Evolutionary conservation across 2,797 vertebrate species (phyloP).

Genomic region (Gorsachius magnificus): DNA sequence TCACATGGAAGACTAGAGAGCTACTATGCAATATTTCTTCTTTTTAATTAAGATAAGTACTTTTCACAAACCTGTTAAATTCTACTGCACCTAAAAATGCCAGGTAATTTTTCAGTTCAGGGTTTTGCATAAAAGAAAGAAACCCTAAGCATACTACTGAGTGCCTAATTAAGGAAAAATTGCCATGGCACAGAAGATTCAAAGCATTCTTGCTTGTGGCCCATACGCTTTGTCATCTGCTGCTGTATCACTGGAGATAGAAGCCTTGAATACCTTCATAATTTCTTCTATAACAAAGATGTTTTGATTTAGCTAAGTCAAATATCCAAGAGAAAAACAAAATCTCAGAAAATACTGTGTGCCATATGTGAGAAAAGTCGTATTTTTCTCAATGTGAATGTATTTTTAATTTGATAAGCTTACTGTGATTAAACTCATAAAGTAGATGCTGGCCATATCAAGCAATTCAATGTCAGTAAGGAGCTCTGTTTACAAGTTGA

Average conservation of each 20-base stretch:
- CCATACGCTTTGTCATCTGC: neutral
- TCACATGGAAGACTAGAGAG: neutral
- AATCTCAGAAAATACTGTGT: fast-evolving
- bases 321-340: neutral
- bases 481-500: neutral
- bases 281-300: neutral
- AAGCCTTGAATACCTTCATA: neutral
- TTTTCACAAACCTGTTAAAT: neutral
- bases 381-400: neutral
- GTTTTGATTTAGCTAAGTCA: neutral
- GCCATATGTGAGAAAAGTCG: neutral
- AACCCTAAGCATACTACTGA: neutral
- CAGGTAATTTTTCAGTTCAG: neutral
- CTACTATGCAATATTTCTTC: neutral
- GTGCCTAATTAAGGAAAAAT: neutral
- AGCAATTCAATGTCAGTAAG: neutral
- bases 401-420: neutral
- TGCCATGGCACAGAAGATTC: neutral
- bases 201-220: neutral
- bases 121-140: neutral
- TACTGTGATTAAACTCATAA: neutral
- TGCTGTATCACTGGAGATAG: neutral
- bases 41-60: neutral
- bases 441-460: fast-evolving
- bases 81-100: neutral